These are phyloP conservation scores for Coregonus ussuriensis DNA, from an alignment of 2,797 vertebrate genomes.

Conservation along the genomic window DNA sequence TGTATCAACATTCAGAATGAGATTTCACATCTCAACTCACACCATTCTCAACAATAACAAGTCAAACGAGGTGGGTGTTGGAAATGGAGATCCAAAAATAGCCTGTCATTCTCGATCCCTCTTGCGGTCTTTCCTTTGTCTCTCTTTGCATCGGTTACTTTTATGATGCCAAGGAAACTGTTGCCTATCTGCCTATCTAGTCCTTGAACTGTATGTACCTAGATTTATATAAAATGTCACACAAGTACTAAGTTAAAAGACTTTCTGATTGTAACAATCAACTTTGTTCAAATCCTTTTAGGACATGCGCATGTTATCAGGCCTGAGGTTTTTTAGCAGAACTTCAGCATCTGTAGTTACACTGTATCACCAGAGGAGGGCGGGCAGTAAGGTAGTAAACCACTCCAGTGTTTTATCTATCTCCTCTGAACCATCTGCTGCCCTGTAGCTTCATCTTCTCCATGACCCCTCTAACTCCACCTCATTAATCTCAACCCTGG, in stretches of 20 bases:
- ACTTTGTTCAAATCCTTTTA: neutral
- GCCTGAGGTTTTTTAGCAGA: neutral
- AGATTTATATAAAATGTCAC: neutral
- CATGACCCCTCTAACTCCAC: no score
- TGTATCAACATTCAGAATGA: conserved; percentile 1
- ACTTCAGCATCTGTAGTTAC: neutral
- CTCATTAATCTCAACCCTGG: no score
- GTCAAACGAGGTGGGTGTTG: conserved; percentile 31
- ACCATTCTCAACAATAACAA: conserved; percentile 36
- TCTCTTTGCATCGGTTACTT: neutral
- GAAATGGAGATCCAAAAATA: conserved; percentile 39
- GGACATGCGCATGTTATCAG: neutral
- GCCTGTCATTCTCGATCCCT: neutral
- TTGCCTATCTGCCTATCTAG: neutral
- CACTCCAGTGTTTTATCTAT: neutral
- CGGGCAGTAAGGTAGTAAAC: neutral
- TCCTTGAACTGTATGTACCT: neutral
- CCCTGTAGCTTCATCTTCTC: neutral
- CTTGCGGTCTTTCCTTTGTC: neutral
- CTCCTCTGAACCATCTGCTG: neutral
- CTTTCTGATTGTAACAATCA: neutral
- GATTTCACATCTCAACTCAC: neutral
- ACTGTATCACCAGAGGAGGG: neutral
- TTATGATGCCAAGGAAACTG: no score
- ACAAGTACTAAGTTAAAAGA: neutral